These are phyloP conservation scores for Gavia stellata DNA, from an alignment of 2,113 vertebrate species.

Conservation along the genomic window DNA sequence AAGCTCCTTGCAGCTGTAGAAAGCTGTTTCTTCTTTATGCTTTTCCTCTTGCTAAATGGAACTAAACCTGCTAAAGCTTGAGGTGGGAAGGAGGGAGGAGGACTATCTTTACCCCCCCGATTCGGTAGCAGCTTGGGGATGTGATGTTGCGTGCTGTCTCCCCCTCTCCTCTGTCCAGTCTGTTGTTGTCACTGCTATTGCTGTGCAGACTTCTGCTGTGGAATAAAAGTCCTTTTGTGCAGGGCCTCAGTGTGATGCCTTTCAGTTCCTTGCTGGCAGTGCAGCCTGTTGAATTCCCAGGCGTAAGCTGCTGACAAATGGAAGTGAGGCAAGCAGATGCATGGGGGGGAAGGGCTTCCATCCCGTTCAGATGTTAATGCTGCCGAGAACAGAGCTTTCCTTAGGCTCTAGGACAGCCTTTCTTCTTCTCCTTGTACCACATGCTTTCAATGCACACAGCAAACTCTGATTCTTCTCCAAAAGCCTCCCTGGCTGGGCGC, in stretches of 20 bases:
- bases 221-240: slow-evolving; percentile 53
- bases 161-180: background rate
- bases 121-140: background rate
- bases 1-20: background rate
- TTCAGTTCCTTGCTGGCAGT: background rate
- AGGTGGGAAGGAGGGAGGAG: background rate
- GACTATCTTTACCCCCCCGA: background rate
- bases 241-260: background rate
- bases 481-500: background rate
- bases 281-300: background rate
- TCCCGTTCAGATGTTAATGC: background rate
- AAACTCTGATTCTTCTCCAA: background rate
- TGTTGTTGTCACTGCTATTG: background rate
- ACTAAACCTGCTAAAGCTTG: background rate
- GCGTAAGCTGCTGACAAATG: background rate
- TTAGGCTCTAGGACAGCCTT: background rate
- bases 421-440: background rate
- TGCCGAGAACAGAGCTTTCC: background rate
- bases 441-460: background rate
- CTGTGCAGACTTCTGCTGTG: background rate
- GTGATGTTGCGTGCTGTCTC: background rate
- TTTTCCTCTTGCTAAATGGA: background rate
- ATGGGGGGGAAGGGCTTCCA: background rate
- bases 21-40: background rate
- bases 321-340: background rate